Evolutionary conservation across 2,888 invertebrate species (phyloP).

Genomic region (Catonia carolina): DNA sequence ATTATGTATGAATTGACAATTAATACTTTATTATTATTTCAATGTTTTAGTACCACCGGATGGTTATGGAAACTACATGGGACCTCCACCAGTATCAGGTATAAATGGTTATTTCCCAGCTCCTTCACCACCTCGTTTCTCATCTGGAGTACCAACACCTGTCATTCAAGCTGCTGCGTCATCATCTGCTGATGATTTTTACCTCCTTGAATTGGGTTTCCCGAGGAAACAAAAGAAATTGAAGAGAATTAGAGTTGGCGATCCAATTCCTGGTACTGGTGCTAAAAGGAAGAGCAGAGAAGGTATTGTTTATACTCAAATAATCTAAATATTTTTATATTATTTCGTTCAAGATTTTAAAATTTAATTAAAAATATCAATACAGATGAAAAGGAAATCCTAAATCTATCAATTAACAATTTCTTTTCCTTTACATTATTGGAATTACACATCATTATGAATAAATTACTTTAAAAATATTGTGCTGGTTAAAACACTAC

Average conservation of each 20-base stretch:
- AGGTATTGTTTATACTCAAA: slow-evolving; percentile 42
- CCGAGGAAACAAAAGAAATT: slow-evolving; percentile 74
- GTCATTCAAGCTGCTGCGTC: slow-evolving; percentile 57
- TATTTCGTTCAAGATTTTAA: background rate
- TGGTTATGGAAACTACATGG: slow-evolving; percentile 23
- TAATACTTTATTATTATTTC: too few relatives aligned
- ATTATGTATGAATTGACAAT: too few relatives aligned
- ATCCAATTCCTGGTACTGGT: slow-evolving; percentile 57
- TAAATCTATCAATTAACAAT: too few relatives aligned
- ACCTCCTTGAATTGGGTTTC: slow-evolving; percentile 68
- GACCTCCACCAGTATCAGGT: slow-evolving; percentile 19
- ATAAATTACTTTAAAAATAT: too few relatives aligned
- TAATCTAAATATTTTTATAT: background rate
- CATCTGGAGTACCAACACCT: slow-evolving; percentile 56
- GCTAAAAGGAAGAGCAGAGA: slow-evolving; percentile 91
- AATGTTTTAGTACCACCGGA: background rate
- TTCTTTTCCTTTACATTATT: too few relatives aligned
- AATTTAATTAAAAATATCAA: too few relatives aligned
- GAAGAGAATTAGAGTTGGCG: slow-evolving; percentile 67
- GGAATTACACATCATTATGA: too few relatives aligned
- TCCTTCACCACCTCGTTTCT: slow-evolving; percentile 32
- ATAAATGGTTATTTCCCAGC: slow-evolving; percentile 20
- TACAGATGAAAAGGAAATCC: too few relatives aligned
- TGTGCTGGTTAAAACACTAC: too few relatives aligned
- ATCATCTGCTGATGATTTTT: slow-evolving; percentile 82